Base-by-base conservation (phyloP, 2,797 vertebrate species). In the Tadarida brasiliensis region DNA sequence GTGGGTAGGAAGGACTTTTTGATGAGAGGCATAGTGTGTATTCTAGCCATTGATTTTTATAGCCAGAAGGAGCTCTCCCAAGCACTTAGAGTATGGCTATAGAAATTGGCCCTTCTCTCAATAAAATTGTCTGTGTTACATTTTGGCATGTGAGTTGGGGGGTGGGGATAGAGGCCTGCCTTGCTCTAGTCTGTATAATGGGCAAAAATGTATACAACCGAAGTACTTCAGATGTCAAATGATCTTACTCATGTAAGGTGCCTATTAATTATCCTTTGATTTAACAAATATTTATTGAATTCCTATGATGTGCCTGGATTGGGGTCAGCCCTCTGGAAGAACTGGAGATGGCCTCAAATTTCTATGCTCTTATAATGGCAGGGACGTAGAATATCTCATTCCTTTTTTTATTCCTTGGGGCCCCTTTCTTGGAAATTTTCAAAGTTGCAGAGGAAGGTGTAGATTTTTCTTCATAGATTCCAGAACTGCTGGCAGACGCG, bases 401-500 rank as follows among this genome's bases (percentile, higher is more conserved):
- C 6, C 12, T 28, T 28, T 93, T 93, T 84, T 88, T 14, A 63
- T 74, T 89, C 51, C 33, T 59, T 59, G 44, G 4, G 12, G 4
- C 33, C 5, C 67, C 20, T 56, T 83, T 91, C 12, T 51, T 73
- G 81, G 54, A 59, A 78, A 67, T 82, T 90, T 76, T 71, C 56
- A 26, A 81, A 86, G 10, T 68, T n/a, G 49, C 14, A 56, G 11
- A 65, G n/a, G 22, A 61, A 77, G 6, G 16, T 26, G n/a, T 78
- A 82, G 44, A 35, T 74, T 28, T 77, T 90, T 56, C 57, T 70
- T 89, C 67, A 85, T 54, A 78, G 83, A 86, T 82, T 71, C 47
- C 39, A 82, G 47, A 82, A 59, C 80, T 49, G 7, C 10, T 16
- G 44, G 80, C 5, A 56, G 68, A 44, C 10, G 83, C 20, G 9